phyloP scores from a whole-genome alignment of 2,888 invertebrate species.

The Drosophila yooni region DNA sequence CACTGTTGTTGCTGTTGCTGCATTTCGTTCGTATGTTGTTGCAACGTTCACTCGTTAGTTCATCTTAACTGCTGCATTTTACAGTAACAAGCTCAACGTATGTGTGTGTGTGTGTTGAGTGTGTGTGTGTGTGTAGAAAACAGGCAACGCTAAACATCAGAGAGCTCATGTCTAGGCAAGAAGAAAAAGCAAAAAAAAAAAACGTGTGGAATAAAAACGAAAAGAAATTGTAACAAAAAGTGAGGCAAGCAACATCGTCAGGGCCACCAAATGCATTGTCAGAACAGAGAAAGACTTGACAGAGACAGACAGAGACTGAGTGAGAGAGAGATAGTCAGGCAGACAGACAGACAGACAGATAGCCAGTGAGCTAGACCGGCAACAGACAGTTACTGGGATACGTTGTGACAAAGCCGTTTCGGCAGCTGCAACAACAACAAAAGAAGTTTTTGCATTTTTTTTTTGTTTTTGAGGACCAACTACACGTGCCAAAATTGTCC shows the following conservation, averaged over 20 bases:
- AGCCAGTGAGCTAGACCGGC: constrained; percentile 64
- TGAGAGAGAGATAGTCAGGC: constrained; percentile 45
- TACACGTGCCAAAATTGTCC: constrained; percentile 71
- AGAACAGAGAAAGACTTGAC: constrained; percentile 31
- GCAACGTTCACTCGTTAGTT: constrained; percentile 77
- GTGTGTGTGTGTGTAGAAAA: constrained; percentile 49
- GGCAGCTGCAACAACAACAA: constrained; percentile 41
- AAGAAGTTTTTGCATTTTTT: not conserved
- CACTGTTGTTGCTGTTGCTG: constrained; percentile 21
- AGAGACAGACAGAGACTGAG: constrained; percentile 11
- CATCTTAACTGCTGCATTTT: constrained; percentile 80
- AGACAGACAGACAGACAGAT: constrained; percentile 9
- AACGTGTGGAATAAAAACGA: constrained; percentile 44
- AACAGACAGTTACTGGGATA: constrained; percentile 64
- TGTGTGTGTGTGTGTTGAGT: constrained; percentile 40
- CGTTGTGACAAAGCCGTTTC: constrained; percentile 43
- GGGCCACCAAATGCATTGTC: constrained; percentile 50
- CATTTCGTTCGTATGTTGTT: constrained; percentile 52
- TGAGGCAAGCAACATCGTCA: constrained; percentile 59
- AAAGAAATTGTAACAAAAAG: constrained; percentile 76
- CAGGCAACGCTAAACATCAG: constrained; percentile 70
- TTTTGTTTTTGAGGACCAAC: constrained; percentile 43
- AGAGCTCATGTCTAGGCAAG: constrained; percentile 69
- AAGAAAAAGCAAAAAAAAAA: constrained; percentile 24
- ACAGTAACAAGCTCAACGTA: constrained; percentile 72